Evolutionary conservation across 2,888 invertebrate species (phyloP).

Genomic region (Argyra leucocephala): DNA sequence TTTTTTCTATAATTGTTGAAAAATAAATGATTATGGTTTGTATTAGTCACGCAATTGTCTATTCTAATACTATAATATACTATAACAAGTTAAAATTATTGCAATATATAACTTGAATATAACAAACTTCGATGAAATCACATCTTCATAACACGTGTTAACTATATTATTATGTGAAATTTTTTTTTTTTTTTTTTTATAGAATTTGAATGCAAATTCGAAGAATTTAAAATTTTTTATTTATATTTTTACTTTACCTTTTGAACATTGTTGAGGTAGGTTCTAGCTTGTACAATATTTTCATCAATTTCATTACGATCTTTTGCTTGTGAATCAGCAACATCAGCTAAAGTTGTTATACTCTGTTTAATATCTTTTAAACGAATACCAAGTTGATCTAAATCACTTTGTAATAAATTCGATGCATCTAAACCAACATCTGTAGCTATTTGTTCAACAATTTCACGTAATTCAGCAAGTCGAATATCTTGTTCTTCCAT

Average conservation of each 20-base stretch:
- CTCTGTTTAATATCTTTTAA: constrained; percentile 68
- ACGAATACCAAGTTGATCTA: constrained; percentile 63
- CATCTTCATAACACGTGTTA: too few relatives aligned
- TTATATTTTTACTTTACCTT: constrained; percentile 48
- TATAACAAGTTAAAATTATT: too few relatives aligned
- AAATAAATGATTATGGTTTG: too few relatives aligned
- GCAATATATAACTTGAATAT: too few relatives aligned
- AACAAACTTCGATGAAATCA: too few relatives aligned
- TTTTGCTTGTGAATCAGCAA: constrained; percentile 60
- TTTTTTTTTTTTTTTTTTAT: too few relatives aligned
- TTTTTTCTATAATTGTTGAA: too few relatives aligned
- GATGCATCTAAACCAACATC: constrained; percentile 66
- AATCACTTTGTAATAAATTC: constrained; percentile 63
- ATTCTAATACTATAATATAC: too few relatives aligned
- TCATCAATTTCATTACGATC: constrained; percentile 47
- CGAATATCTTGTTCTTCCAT: constrained; percentile 61
- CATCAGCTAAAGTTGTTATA: constrained; percentile 63
- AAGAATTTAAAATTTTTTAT: too few relatives aligned
- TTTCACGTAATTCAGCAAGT: constrained; percentile 57
- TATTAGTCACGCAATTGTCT: too few relatives aligned
- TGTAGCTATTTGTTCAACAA: constrained; percentile 68
- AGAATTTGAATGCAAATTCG: too few relatives aligned
- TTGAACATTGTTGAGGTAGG: constrained; percentile 62
- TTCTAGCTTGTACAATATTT: constrained; percentile 50
- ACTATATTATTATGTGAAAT: too few relatives aligned